Evolutionary conservation across 2,888 invertebrate genomes (phyloP).

Genomic region (Mimachlamys varia): DNA sequence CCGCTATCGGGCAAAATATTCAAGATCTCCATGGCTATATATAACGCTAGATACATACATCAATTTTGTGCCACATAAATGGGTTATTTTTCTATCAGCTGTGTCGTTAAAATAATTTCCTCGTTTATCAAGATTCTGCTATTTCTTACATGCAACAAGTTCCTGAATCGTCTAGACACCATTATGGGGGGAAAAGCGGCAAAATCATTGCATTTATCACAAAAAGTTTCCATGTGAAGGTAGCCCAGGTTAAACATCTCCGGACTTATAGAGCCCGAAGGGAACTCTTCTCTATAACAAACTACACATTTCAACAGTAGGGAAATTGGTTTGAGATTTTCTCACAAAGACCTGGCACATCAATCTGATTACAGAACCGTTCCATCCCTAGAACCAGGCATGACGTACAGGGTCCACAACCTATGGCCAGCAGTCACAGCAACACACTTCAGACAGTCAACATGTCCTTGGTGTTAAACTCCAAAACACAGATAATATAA

Average conservation of each 20-base stretch:
- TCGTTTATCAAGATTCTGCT: background rate
- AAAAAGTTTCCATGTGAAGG: background rate
- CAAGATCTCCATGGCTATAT: background rate
- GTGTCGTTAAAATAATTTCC: background rate
- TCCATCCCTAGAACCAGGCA: background rate
- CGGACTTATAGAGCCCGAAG: background rate
- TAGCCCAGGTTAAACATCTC: background rate
- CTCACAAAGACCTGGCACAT: background rate
- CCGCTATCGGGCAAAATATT: too few relatives aligned
- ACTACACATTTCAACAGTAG: background rate
- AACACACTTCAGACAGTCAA: background rate
- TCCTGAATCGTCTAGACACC: background rate
- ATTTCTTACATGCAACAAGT: background rate
- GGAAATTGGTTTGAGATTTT: slow-evolving; percentile 18
- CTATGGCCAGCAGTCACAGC: background rate
- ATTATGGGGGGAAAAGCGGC: background rate
- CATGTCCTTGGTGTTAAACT: slow-evolving; percentile 20
- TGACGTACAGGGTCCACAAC: background rate
- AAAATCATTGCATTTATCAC: background rate
- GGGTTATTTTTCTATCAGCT: background rate
- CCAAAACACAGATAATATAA: background rate
- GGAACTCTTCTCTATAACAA: background rate
- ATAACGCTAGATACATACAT: background rate
- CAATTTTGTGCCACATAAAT: background rate
- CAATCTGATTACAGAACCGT: background rate